Conservation (phyloP, 2,797 vertebrate genomes). For the Gymnocypris eckloni region DNA sequence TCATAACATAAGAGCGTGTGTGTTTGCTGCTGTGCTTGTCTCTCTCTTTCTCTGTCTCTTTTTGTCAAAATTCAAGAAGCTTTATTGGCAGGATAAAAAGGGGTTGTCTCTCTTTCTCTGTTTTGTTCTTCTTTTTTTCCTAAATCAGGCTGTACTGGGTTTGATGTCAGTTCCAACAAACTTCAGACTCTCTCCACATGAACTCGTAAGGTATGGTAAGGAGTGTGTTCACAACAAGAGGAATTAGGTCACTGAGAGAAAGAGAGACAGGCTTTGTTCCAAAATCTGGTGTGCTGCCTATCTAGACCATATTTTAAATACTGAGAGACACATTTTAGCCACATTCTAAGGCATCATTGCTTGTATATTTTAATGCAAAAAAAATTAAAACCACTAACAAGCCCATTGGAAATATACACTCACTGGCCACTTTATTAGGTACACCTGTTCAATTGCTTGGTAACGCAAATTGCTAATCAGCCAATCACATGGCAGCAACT, state of each 20-base stretch:
- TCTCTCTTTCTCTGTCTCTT: conserved; percentile 5
- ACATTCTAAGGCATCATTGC: neutral
- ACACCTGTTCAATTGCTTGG: no score
- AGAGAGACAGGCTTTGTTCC: conserved; percentile 24
- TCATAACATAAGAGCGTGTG: conserved; percentile 29
- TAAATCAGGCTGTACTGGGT: conserved; percentile 51
- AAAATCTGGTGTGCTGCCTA: conserved; percentile 25
- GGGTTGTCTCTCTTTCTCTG: conserved; percentile 17
- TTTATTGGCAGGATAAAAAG: conserved; percentile 44
- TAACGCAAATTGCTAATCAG: no score
- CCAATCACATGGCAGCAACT: no score
- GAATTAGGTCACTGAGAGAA: conserved; percentile 50
- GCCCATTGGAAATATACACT: neutral
- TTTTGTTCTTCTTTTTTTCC: conserved; percentile 20
- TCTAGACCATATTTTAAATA: conserved; percentile 7
- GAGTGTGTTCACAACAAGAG: conserved; percentile 32
- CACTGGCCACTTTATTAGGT: no score
- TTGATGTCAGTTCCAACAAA: conserved; percentile 74
- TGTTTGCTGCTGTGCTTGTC: conserved; percentile 13
- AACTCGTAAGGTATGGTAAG: conserved; percentile 43
- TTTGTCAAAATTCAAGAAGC: conserved; percentile 37
- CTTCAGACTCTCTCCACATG: conserved; percentile 47
- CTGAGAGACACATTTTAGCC: neutral
- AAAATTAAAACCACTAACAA: neutral
- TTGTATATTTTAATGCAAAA: neutral